A percentile compares a stretch with the other conserved stretches of the same genome.
phyloP scores from a whole-genome alignment of 2,113 vertebrate genomes.

The Tragelaphus strepsiceros region DNA sequence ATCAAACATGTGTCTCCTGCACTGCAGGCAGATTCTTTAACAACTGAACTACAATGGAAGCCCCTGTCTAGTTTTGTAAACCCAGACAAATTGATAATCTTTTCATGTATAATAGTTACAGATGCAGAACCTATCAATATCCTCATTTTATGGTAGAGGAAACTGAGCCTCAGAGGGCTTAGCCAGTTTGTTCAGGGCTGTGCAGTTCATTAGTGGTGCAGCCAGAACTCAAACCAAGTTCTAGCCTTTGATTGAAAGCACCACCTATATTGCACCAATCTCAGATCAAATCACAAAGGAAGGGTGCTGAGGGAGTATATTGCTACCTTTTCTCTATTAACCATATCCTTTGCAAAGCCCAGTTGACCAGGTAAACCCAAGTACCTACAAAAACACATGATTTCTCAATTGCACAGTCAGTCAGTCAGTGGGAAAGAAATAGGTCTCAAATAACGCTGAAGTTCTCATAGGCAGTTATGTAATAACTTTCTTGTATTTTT shows the following conservation, averaged over 20 bases:
- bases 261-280: neutral
- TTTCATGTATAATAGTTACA: neutral
- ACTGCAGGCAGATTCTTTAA: neutral
- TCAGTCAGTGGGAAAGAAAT: neutral
- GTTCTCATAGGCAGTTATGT: neutral
- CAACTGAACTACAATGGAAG: neutral
- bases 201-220: neutral
- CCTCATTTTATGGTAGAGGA: neutral
- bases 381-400: neutral
- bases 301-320: neutral
- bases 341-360: neutral
- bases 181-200: neutral
- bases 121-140: neutral
- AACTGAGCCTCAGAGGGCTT: neutral
- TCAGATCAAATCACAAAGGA: neutral
- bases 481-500: neutral
- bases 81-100: neutral
- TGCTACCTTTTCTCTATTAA: neutral
- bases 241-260: neutral
- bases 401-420: neutral
- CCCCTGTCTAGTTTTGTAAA: neutral
- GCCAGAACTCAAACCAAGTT: neutral
- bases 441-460: neutral
- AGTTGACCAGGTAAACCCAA: neutral
- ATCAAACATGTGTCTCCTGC: neutral